Evolutionary conservation across 2,113 vertebrate genomes (phyloP), one percentile per base, ranked within the genome.

Genomic region (Peromyscus polionotus): DNA sequence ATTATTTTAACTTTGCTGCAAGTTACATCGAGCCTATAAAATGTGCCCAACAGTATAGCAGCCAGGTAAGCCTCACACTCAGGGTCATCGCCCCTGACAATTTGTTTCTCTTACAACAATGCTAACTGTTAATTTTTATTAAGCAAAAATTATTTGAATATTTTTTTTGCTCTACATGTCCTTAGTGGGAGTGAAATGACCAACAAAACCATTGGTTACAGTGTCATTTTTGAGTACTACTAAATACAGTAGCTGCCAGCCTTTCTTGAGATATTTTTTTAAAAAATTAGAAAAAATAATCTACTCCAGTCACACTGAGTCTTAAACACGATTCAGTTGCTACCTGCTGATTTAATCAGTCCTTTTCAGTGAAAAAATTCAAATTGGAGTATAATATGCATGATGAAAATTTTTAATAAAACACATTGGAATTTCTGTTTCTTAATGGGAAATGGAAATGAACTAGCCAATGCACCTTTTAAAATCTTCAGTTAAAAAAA

Each of bases 341-440:
- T 97, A 96, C 98, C 98, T 98, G 98, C 98, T 99, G 98, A 98
- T 98, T 99, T 99, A 99, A 99, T 99, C 98, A 99, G 97, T 98
- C 98, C 96, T 98, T 96, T 96, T n/a, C 14, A 97, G 90, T 95
- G 95, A 98, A 98, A 98, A 98, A 95, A 96, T 96, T 98, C 96
- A 98, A 99, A 98, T 96, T 96, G 90, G 96, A 98, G 96, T 98
- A 96, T 98, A 98, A 98, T 98, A 97, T 84, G 63, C 94, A 80
- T 97, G 97, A 97, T 98, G 98, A 98, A 98, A 98, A 98, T 94
- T 98, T 98, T 99, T 98, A 99, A 98, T 99, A 98, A 99, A 98
- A 98, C 97, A 94, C n/a, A 0, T 97, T 93, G 92, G 96, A 79
- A 96, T 98, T 98, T 98, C 98, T 97, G 97, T 97, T 98, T 97